Conservation (phyloP, 2,888 invertebrate species). For the Saturnia pavonia region DNA sequence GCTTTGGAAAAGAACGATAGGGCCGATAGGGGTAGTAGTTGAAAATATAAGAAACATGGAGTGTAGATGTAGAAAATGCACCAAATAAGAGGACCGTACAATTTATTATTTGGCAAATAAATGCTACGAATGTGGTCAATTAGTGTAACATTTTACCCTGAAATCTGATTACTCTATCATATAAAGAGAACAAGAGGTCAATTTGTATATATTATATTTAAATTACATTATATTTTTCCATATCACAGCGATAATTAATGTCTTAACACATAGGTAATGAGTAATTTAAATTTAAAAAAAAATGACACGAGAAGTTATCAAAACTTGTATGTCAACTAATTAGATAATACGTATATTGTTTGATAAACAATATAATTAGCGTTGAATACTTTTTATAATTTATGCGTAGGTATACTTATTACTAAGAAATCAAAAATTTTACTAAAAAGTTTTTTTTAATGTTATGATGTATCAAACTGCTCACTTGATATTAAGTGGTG, state of each 20-base stretch:
- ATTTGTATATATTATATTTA: neutral
- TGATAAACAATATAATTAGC: slow-evolving; percentile 5
- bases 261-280: slow-evolving; percentile 9
- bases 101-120: neutral
- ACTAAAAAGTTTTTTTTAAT: too few species aligned
- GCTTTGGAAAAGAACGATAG: too few species aligned
- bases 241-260: neutral
- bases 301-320: slow-evolving; percentile 7
- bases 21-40: too few species aligned
- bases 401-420: neutral
- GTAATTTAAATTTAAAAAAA: slow-evolving; percentile 8
- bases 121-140: neutral
- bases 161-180: neutral
- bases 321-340: slow-evolving; percentile 1
- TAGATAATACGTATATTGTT: neutral
- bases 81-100: too few species aligned
- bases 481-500: too few species aligned
- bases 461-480: too few species aligned
- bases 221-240: neutral
- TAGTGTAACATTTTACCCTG: neutral
- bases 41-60: too few species aligned
- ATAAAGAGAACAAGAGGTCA: slow-evolving; percentile 5
- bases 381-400: neutral
- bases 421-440: too few species aligned
- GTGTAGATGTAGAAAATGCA: too few species aligned